phyloP scores from a whole-genome alignment of 2,888 invertebrate species.

The Synanthedon myopaeformis region DNA sequence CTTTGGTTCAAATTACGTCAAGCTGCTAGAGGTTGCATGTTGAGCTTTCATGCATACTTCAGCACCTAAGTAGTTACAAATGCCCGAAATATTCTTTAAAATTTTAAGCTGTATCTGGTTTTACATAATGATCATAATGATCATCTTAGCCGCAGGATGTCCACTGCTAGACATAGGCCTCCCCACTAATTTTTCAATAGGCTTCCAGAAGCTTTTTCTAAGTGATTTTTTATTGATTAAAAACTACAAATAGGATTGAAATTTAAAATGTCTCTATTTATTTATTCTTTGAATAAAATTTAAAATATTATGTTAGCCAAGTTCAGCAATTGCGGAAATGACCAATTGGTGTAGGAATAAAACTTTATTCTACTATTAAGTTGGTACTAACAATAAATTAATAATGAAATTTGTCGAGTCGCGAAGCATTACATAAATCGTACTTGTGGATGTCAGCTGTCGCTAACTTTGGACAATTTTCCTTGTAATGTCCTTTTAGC shows the following conservation, averaged over 20 bases:
- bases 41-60: constrained; percentile 67
- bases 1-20: constrained; percentile 54
- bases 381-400: constrained; percentile 31
- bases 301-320: no score
- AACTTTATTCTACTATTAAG: no score
- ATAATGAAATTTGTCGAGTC: constrained; percentile 59
- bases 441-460: constrained; percentile 66
- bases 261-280: no score
- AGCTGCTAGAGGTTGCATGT: constrained; percentile 44
- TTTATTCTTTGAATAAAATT: no score
- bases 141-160: neutral
- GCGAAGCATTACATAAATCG: constrained; percentile 54
- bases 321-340: constrained; percentile 9
- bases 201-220: no score
- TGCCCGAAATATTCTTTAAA: neutral
- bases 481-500: constrained; percentile 61
- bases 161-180: no score
- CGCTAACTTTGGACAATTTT: constrained; percentile 58
- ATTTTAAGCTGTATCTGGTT: no score
- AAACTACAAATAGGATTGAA: neutral
- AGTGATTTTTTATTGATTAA: neutral
- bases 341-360: neutral
- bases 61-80: constrained; percentile 11
- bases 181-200: neutral
- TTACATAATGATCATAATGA: no score